Evolutionary conservation across 2,888 invertebrate genomes (phyloP), one percentile per base, ranked within the genome.

Genomic region (Acholoe squamosa): DNA sequence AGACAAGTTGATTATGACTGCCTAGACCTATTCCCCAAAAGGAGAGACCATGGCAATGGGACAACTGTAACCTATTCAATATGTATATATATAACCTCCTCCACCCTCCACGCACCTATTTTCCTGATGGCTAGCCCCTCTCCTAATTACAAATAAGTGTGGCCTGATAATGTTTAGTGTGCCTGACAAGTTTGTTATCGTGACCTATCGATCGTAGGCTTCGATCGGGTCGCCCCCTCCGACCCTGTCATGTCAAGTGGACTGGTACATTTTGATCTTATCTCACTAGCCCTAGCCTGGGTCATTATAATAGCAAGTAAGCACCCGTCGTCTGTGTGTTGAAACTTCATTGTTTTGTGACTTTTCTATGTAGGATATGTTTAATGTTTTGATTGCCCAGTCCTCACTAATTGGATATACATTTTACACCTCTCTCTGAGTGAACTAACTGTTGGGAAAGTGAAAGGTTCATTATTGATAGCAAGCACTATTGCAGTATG

Each of bases 131-230:
- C 61, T 61, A n/a, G 61, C 76, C 76, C 16, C 76, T 31, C 76
- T 76, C 80, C 80, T 80, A 80, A 80, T 80, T 80, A 80, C 80
- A 33, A 43, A 33, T 80, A 80, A 80, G 80, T 80, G 80, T 14
- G 25, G 80, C 16, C 80, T 34, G 80, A 80, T 80, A 16, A 80
- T 80, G 80, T 80, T 34, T 33, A 22, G 80, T 43, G 16, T 43
- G 43, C 34, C 80, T n/a, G 80, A 80, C 80, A 80, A 43, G 22
- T 80, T 80, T 19, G 80, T 80, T 80, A 80, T 80, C 80, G 14
- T 80, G 80, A 80, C 80, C 80, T 80, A 80, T 80, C 43, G 80
- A 80, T 80, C 80, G 16, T 0, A 5, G n/a, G 7, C 1, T 80
- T 80, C 34, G 80, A 80, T 80, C 43, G 19, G 34, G 22, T 34